These are phyloP conservation scores for Pardalotus punctatus DNA, from an alignment of 2,113 vertebrate genomes.

Conservation along the genomic window DNA sequence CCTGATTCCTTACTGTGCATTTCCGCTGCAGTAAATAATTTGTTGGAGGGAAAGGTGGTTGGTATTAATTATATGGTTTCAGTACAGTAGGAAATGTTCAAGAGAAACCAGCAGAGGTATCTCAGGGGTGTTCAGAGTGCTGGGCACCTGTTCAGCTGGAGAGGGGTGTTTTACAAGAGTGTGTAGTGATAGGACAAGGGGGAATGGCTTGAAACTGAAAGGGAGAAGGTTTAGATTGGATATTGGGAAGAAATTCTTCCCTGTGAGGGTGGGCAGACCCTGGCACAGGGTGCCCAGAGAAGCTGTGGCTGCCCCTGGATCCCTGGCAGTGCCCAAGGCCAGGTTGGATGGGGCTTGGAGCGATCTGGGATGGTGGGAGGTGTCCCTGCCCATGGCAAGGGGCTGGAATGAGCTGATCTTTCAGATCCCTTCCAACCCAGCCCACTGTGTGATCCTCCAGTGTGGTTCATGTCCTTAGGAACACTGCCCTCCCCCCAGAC, in stretches of 20 bases:
- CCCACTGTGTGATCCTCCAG: not conserved
- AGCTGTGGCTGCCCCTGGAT: not conserved
- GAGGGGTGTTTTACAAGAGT: not conserved
- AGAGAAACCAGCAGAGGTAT: not conserved
- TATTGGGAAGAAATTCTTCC: not conserved
- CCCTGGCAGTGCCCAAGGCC: not conserved
- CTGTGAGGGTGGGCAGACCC: not conserved
- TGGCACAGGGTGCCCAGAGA: not conserved
- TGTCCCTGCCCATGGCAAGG: not conserved
- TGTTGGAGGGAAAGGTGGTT: not conserved
- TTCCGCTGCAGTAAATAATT: not conserved
- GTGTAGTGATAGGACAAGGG: too few species aligned
- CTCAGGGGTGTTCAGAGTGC: not conserved
- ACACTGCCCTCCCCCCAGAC: not conserved
- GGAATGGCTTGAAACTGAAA: not conserved
- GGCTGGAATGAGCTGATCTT: not conserved
- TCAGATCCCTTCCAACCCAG: not conserved
- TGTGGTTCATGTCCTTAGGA: not conserved
- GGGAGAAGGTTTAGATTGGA: not conserved
- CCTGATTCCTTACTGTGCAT: not conserved
- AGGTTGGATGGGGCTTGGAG: accelerated
- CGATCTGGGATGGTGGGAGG: accelerated
- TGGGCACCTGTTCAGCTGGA: not conserved
- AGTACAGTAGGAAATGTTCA: not conserved
- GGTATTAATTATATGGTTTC: not conserved